Conservation (phyloP, 1,140 invertebrate genomes). For the Eueides isabella region DNA sequence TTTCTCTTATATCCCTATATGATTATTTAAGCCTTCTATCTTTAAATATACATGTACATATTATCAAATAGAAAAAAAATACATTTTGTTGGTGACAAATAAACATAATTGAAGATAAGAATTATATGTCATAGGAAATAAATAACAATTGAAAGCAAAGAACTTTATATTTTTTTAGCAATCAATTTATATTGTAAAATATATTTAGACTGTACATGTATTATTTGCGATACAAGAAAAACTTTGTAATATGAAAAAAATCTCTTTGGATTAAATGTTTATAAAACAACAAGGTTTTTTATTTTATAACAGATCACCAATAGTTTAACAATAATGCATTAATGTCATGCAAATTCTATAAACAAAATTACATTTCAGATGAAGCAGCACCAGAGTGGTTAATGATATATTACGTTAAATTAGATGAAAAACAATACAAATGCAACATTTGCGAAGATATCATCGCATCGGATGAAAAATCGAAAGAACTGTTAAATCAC, state of each 20-base stretch:
- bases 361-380: not conserved
- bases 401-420: slow-evolving; percentile 60
- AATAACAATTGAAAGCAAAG: not conserved
- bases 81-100: too few relatives aligned
- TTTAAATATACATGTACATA: not conserved
- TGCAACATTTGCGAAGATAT: slow-evolving; percentile 67
- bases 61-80: too few relatives aligned
- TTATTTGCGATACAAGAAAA: not conserved
- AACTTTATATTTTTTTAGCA: not conserved
- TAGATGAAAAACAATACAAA: slow-evolving; percentile 46
- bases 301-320: not conserved
- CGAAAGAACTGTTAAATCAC: slow-evolving; percentile 53
- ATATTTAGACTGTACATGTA: too few relatives aligned
- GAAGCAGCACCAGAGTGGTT: slow-evolving; percentile 57
- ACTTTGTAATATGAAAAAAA: not conserved
- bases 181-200: too few relatives aligned
- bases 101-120: too few relatives aligned
- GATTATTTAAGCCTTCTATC: not conserved
- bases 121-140: not conserved
- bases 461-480: slow-evolving; percentile 50
- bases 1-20: not conserved
- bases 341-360: not conserved
- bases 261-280: not conserved
- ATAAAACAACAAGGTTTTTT: not conserved
- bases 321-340: not conserved